phyloP scores from a whole-genome alignment of 1,140 invertebrate genomes.

The Tetramorium alpestre region DNA sequence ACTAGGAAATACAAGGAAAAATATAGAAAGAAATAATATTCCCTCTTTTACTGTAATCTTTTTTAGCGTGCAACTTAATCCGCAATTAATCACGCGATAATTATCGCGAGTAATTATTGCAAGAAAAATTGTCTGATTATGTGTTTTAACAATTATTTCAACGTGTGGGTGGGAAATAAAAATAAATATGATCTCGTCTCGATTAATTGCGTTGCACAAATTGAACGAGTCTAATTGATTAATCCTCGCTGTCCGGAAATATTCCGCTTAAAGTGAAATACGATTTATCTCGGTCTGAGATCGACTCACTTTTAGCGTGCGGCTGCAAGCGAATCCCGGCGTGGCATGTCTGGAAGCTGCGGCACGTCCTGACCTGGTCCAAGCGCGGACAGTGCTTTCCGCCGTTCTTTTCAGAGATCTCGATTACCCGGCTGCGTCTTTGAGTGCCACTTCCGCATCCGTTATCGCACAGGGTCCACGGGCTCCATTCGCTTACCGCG shows the following conservation, averaged over 20 bases:
- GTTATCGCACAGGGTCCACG: constrained; percentile 91
- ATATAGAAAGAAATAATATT: not conserved
- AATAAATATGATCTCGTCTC: not conserved
- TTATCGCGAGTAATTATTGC: not conserved
- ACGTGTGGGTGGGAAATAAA: not conserved
- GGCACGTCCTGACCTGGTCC: constrained; percentile 90
- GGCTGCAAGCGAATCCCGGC: constrained; percentile 86
- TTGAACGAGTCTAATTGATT: not conserved
- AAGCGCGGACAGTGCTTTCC: constrained; percentile 91
- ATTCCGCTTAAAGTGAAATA: constrained; percentile 3
- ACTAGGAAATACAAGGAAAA: not conserved
- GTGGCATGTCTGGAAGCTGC: constrained; percentile 88
- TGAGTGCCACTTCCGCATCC: constrained; percentile 92
- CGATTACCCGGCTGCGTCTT: constrained; percentile 88
- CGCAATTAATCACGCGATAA: not conserved
- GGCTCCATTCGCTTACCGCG: constrained; percentile 90
- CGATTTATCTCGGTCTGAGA: not conserved
- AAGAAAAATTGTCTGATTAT: not conserved
- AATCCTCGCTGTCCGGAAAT: not conserved
- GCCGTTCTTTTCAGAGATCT: constrained; percentile 89
- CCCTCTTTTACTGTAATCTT: not conserved
- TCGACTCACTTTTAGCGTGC: constrained; percentile 53
- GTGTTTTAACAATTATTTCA: not conserved
- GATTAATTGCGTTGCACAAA: not conserved
- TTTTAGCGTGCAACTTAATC: not conserved